A percentile compares a stretch with the other conserved stretches of the same genome.
Evolutionary conservation across 2,888 invertebrate genomes (phyloP).

Genomic region (Eristalinus aeneus): DNA sequence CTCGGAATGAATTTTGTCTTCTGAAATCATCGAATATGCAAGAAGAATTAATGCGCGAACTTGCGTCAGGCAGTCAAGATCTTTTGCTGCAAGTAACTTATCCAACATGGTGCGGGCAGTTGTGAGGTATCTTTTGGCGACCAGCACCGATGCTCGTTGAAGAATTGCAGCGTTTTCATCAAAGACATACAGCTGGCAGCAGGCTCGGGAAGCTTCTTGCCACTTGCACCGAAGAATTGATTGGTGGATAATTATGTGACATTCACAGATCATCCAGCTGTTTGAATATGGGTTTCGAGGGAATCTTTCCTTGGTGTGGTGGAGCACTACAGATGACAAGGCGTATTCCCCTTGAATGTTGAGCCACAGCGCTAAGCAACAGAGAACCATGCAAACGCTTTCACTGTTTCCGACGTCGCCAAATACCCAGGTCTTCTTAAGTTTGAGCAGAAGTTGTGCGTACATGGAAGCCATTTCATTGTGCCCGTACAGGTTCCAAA

Average conservation of each 20-base stretch:
- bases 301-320: constrained; percentile 84
- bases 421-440: constrained; percentile 84
- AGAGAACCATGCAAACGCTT: constrained; percentile 86
- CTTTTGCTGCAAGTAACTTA: constrained; percentile 73
- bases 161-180: constrained; percentile 86
- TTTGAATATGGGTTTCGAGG: constrained; percentile 84
- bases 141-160: constrained; percentile 79
- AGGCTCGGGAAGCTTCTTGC: constrained; percentile 86
- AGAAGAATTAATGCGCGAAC: constrained; percentile 87
- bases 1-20: constrained; percentile 82
- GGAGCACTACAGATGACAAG: constrained; percentile 83
- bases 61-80: constrained; percentile 81
- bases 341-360: constrained; percentile 82
- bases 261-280: constrained; percentile 87
- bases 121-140: constrained; percentile 79
- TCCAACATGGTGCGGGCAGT: constrained; percentile 78
- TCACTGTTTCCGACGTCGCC: constrained; percentile 84
- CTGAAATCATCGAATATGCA: constrained; percentile 84
- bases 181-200: constrained; percentile 85
- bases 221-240: constrained; percentile 83
- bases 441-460: constrained; percentile 89
- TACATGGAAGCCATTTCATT: constrained; percentile 91
- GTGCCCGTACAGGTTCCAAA: constrained; percentile 95
- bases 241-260: constrained; percentile 82
- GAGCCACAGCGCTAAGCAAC: constrained; percentile 84